Evolutionary conservation across 2,797 vertebrate genomes (phyloP).

Genomic region (Hydrophis major): DNA sequence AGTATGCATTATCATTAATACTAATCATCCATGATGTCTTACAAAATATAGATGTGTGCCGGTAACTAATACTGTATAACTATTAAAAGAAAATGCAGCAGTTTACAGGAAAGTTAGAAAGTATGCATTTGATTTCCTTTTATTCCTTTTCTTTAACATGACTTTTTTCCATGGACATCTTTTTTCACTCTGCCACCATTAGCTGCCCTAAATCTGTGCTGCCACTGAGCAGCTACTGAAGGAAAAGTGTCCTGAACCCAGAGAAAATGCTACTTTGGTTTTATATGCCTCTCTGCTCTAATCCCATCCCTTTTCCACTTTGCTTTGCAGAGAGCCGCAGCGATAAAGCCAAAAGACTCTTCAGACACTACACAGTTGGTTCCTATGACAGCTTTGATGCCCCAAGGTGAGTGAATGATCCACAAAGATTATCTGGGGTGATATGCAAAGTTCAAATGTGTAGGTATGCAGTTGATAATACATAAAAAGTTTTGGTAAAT

Average conservation of each 20-base stretch:
- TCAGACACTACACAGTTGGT: conserved; percentile 92
- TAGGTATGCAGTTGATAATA: background rate
- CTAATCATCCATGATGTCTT: background rate
- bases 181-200: background rate
- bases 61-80: background rate
- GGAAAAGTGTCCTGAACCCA: conserved; percentile 44
- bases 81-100: background rate
- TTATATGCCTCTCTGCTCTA: background rate
- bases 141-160: background rate
- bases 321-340: conserved; percentile 29
- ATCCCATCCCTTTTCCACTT: background rate
- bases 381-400: conserved; percentile 94
- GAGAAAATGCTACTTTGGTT: background rate
- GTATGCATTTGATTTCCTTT: background rate
- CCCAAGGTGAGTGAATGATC: conserved; percentile 61
- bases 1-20: background rate
- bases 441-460: background rate
- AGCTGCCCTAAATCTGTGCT: background rate
- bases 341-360: conserved; percentile 88
- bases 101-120: background rate
- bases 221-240: background rate
- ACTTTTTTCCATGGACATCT: background rate
- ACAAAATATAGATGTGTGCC: background rate
- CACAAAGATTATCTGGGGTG: background rate
- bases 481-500: too few species aligned